A percentile compares a stretch with the other conserved stretches of the same genome.
phyloP scores from a whole-genome alignment of 2,888 invertebrate species.

The Galerucella nymphaeae region DNA sequence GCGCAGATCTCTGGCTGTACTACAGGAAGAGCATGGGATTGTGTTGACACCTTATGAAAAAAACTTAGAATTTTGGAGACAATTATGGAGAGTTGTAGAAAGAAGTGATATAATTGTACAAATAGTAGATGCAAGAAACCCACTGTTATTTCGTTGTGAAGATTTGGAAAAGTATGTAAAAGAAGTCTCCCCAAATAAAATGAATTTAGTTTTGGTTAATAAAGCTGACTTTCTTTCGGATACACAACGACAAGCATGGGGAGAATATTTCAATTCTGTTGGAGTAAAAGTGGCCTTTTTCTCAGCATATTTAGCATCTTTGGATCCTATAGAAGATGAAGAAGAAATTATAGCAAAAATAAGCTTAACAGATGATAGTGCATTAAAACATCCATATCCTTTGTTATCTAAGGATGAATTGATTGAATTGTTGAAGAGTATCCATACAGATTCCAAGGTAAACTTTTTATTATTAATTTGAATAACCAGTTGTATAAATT shows the following conservation, averaged over 20 bases:
- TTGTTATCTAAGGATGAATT: conserved; percentile 77
- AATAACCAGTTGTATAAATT: neutral
- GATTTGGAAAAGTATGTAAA: conserved; percentile 90
- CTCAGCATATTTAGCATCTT: conserved; percentile 79
- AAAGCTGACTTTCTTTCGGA: conserved; percentile 93
- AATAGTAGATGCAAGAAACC: conserved; percentile 97
- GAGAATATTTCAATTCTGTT: conserved; percentile 80
- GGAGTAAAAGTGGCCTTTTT: conserved; percentile 87
- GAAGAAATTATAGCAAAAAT: conserved; percentile 63
- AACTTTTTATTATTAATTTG: conserved; percentile 29
- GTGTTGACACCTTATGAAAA: conserved; percentile 96
- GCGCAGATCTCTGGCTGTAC: conserved; percentile 82
- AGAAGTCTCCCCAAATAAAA: conserved; percentile 73
- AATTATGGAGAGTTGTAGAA: conserved; percentile 98
- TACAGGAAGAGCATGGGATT: conserved; percentile 83
- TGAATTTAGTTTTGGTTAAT: conserved; percentile 89
- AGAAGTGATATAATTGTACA: conserved; percentile 92
- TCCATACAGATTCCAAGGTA: conserved; percentile 68
- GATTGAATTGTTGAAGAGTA: conserved; percentile 75
- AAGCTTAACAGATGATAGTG: conserved; percentile 49
- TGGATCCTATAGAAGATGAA: conserved; percentile 54
- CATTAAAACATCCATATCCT: conserved; percentile 65
- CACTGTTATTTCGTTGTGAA: conserved; percentile 84
- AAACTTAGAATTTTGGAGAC: conserved; percentile 98
- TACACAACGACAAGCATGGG: conserved; percentile 85